Evolutionary conservation across 2,113 vertebrate genomes (phyloP), one percentile per base, ranked within the genome.

Genomic region (Ochotona princeps): DNA sequence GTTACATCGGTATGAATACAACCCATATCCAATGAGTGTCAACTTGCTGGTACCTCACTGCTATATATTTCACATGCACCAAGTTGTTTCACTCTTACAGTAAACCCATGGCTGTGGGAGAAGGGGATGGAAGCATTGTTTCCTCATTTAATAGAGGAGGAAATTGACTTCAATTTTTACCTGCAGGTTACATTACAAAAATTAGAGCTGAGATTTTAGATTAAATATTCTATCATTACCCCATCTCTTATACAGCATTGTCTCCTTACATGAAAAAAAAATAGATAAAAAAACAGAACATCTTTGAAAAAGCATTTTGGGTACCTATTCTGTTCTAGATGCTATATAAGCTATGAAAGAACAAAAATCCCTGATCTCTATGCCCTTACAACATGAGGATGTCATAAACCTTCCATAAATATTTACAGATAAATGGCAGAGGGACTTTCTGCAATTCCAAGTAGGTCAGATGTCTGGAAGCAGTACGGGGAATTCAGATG

Each of bases 91-190:
- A 74, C 87, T 70, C n/a, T 49, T 35, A 75, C 18, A 79, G 49
- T 57, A 81, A 93, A 87, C 2, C 11, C 69, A 7, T 38, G 9
- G 54, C 30, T 3, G 57, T 66, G 23, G 4, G 23, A 47, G 28
- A 2, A 6, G 7, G 12, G 1, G n/a, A 2, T 83, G 54, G 15
- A 44, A 44, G 44, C 20, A 26, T 61, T 30, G 60, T 69, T 65
- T n/a, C n/a, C 57, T 92, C 21, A 85, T 83, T 83, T 83, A 92
- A 80, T n/a, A 89, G 30, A 89, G 26, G 12, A 67, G 4, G 4
- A 81, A 57, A 85, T 86, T 57, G n/a, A 74, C 51, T 94, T 78
- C 17, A 90, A 67, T 67, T 92, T 44, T 44, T 87, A 47, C 28
- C 26, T 60, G 75, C 92, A 79, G 26, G 23, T 83, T 79, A 75